These are phyloP conservation scores for Mimumesa dahlbomi DNA, from an alignment of 2,888 invertebrate species.

Conservation along the genomic window DNA sequence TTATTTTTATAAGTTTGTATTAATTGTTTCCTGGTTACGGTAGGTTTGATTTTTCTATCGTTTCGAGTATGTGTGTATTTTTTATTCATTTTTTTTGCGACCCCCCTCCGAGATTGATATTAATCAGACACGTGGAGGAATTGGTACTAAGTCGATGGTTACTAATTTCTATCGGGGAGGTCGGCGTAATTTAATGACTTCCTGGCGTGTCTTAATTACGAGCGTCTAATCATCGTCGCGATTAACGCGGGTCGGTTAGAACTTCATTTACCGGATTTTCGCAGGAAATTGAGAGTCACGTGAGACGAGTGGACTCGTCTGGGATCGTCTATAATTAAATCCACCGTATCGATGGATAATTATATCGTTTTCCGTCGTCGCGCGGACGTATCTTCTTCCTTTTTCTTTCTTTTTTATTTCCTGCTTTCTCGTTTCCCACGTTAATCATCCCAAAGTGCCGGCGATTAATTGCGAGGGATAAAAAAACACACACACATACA, in stretches of 20 bases:
- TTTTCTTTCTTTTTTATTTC: background rate
- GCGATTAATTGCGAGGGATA: constrained; percentile 30
- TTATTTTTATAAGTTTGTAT: background rate
- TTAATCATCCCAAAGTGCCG: constrained; percentile 4
- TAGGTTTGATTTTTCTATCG: no score
- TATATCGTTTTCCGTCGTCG: no score
- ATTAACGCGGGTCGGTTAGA: constrained; percentile 18
- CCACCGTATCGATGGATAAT: no score
- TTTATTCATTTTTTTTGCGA: no score
- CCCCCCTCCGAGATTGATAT: constrained; percentile 29
- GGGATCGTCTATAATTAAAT: constrained; percentile 37
- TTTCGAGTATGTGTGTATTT: no score
- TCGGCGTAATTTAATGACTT: constrained; percentile 49
- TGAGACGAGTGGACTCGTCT: constrained; percentile 9
- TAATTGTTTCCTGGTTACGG: no score
- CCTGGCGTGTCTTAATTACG: constrained; percentile 45
- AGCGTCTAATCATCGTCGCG: constrained; percentile 39
- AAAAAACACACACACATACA: no score
- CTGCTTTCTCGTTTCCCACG: constrained; percentile 15
- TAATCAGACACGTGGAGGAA: constrained; percentile 29
- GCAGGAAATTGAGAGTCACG: background rate
- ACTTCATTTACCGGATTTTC: constrained; percentile 29
- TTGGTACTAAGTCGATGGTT: constrained; percentile 44
- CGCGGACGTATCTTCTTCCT: background rate
- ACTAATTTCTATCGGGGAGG: constrained; percentile 42